Conservation (phyloP, 2,113 vertebrate species). For the Chloroceryle aenea region DNA sequence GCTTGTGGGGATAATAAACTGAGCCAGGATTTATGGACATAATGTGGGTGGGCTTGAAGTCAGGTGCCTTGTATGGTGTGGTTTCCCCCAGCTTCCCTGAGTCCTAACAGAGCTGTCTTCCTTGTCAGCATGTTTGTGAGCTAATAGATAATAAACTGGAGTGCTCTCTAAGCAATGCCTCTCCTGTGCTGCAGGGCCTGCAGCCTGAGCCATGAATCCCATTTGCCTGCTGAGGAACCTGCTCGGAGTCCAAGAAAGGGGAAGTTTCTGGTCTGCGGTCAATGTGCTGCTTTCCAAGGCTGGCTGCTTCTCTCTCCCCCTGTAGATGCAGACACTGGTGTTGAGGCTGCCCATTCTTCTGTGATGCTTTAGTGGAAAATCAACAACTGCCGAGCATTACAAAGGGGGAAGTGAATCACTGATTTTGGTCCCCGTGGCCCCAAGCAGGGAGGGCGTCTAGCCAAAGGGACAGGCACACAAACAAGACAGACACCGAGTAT, state of each 20-base stretch:
- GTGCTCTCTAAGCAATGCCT: conserved; percentile 8
- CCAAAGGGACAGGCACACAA: conserved; percentile 22
- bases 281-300: conserved; percentile 60
- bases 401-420: conserved; percentile 68
- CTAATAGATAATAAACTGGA: conserved; percentile 45
- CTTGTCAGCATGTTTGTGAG: conserved; percentile 37
- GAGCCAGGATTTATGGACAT: background rate
- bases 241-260: conserved; percentile 23
- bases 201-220: conserved; percentile 3
- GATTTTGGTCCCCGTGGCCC: conserved; percentile 33
- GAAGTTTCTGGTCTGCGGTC: conserved; percentile 56
- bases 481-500: conserved; percentile 12
- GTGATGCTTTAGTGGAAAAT: conserved; percentile 69
- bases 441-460: background rate
- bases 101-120: conserved; percentile 34
- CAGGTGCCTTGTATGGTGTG: conserved; percentile 39
- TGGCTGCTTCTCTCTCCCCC: conserved; percentile 44
- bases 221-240: conserved; percentile 53
- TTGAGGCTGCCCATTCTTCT: conserved; percentile 61
- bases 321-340: conserved; percentile 17
- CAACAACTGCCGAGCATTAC: conserved; percentile 48
- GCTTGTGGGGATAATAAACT: background rate
- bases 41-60: conserved; percentile 36
- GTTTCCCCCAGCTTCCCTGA: background rate
- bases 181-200: background rate